These are phyloP conservation scores for Turritopsis dohrnii DNA, from an alignment of 30 jellyfish, hydroid and myxozoan species.

Conservation along the genomic window DNA sequence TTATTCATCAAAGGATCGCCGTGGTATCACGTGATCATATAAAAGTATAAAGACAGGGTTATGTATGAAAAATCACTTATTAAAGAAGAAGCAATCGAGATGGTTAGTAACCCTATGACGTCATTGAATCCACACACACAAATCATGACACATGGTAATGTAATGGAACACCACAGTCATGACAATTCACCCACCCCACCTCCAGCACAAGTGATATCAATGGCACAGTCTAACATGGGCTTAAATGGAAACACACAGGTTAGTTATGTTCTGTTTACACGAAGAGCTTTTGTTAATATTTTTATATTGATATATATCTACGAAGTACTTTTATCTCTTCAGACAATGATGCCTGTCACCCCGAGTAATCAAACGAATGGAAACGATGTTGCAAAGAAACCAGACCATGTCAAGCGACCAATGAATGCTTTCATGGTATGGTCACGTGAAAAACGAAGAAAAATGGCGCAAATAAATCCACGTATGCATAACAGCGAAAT, in stretches of 20 bases:
- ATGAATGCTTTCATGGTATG: slow-evolving; percentile 99
- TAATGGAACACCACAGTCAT: not conserved
- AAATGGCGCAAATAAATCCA: slow-evolving; percentile 96
- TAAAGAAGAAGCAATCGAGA: slow-evolving; percentile 15
- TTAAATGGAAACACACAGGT: not conserved
- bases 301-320: not conserved
- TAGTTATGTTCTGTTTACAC: not conserved
- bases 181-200: not conserved
- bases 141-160: not conserved
- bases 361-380: not conserved
- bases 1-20: not conserved
- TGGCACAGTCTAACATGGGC: not conserved
- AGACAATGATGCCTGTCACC: not conserved
- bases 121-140: slow-evolving; percentile 17
- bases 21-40: not conserved
- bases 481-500: slow-evolving; percentile 99
- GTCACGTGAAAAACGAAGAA: slow-evolving; percentile 91
- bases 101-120: slow-evolving; percentile 15
- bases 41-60: not conserved
- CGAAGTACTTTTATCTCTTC: not conserved
- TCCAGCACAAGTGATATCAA: not conserved
- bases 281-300: not conserved
- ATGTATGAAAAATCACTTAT: slow-evolving; percentile 7
- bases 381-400: slow-evolving; percentile 17
- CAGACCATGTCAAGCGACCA: slow-evolving; percentile 96